These are phyloP conservation scores for Hylomyscus alleni DNA, from an alignment of 2,797 vertebrate species.

Conservation along the genomic window DNA sequence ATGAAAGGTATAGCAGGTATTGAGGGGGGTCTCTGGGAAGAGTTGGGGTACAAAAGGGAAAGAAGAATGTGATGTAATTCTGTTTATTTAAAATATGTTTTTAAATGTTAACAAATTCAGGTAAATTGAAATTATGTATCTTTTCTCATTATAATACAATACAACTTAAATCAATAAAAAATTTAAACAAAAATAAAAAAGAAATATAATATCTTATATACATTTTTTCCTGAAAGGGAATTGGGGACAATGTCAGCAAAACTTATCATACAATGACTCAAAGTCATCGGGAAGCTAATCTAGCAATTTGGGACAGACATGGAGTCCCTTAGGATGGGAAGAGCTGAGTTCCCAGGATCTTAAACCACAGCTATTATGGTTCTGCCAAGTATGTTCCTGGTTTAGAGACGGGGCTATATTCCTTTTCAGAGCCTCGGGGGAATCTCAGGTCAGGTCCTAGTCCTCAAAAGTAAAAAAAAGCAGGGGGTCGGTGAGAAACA, in stretches of 20 bases:
- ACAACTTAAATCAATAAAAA: too few species aligned
- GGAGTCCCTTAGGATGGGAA: neutral
- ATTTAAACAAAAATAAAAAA: too few species aligned
- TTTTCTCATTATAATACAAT: too few species aligned
- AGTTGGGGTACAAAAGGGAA: too few species aligned
- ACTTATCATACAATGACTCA: neutral
- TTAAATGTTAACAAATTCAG: too few species aligned
- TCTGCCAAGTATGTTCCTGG: neutral
- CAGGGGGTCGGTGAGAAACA: too few species aligned
- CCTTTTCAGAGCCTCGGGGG: neutral
- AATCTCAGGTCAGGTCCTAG: neutral
- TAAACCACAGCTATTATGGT: neutral
- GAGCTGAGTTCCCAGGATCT: neutral
- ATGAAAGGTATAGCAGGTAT: too few species aligned
- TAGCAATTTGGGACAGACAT: neutral
- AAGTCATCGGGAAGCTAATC: neutral
- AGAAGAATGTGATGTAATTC: too few species aligned
- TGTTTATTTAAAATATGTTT: too few species aligned
- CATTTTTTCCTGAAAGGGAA: neutral
- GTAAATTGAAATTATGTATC: too few species aligned
- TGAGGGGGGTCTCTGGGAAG: too few species aligned
- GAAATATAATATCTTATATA: neutral
- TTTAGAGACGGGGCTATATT: neutral
- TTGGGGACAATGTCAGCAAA: neutral
- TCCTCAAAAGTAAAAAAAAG: neutral